phyloP scores from a whole-genome alignment of 2,888 invertebrate species.

The Melinopterus prodromus region DNA sequence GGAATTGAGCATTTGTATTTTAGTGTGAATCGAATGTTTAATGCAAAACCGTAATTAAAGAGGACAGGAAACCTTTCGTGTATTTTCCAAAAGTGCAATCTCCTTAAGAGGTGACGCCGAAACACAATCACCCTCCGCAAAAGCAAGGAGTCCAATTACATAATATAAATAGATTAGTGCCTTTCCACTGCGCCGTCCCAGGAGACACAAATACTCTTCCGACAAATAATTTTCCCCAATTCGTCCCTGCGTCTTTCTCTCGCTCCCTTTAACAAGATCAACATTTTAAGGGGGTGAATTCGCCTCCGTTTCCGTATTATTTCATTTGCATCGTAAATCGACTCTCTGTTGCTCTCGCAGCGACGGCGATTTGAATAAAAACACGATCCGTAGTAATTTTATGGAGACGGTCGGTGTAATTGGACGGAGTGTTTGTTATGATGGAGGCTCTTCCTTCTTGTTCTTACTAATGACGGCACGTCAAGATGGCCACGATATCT shows the following conservation, averaged over 20 bases:
- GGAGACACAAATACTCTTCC: neutral
- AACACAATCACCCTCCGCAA: conserved; percentile 29
- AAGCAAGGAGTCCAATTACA: conserved; percentile 28
- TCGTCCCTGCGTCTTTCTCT: neutral
- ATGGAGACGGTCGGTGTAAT: conserved; percentile 8
- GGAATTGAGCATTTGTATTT: no score
- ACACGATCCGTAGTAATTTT: conserved; percentile 31
- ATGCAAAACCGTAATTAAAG: neutral
- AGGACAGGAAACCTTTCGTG: neutral
- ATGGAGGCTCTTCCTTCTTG: neutral
- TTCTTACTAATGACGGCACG: neutral
- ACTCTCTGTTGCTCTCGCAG: neutral
- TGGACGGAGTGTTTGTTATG: conserved; percentile 4
- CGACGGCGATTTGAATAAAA: conserved; percentile 31
- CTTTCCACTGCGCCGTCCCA: neutral
- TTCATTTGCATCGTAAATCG: conserved; percentile 36
- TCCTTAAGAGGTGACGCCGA: conserved; percentile 25
- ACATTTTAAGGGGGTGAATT: neutral
- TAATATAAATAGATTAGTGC: conserved; percentile 35
- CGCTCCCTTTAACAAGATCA: conserved; percentile 4
- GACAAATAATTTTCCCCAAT: neutral
- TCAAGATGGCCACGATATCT: neutral
- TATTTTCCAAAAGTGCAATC: conserved; percentile 17
- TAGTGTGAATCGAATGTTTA: no score
- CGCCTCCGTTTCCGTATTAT: conserved; percentile 25